A percentile compares a stretch with the other conserved stretches of the same genome.
Evolutionary conservation across 2,797 vertebrate genomes (phyloP).

Genomic region (Sebastes diaconus): DNA sequence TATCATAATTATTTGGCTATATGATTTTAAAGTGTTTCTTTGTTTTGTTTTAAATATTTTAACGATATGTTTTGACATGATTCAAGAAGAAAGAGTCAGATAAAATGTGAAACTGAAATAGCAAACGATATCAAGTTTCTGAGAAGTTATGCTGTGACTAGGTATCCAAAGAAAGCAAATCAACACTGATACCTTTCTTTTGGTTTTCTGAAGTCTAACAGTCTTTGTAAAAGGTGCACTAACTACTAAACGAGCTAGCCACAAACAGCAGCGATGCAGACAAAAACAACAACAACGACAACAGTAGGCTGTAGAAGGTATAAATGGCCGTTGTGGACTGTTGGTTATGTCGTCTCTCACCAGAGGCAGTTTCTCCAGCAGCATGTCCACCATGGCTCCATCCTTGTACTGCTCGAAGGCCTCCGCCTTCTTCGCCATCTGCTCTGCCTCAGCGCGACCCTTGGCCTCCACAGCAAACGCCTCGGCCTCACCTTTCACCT

Average conservation of each 20-base stretch:
- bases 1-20: neutral
- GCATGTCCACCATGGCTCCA: constrained; percentile 92
- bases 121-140: neutral
- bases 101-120: neutral
- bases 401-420: constrained; percentile 91
- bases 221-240: neutral
- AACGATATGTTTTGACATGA: neutral
- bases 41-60: neutral
- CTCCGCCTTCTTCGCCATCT: constrained; percentile 92
- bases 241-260: neutral
- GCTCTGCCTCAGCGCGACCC: constrained; percentile 89
- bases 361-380: constrained; percentile 90
- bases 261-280: neutral
- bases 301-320: neutral
- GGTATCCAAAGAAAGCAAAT: neutral
- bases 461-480: constrained; percentile 89
- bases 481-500: constrained; percentile 90
- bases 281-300: neutral
- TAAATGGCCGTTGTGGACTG: neutral
- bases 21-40: neutral
- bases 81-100: neutral
- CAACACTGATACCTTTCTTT: neutral
- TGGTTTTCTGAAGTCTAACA: neutral
- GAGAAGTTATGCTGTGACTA: neutral
- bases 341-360: constrained; percentile 60